A percentile compares a stretch with the other conserved stretches of the same genome.
Evolutionary conservation across 2,797 vertebrate species (phyloP).

Genomic region (Ispidina picta): DNA sequence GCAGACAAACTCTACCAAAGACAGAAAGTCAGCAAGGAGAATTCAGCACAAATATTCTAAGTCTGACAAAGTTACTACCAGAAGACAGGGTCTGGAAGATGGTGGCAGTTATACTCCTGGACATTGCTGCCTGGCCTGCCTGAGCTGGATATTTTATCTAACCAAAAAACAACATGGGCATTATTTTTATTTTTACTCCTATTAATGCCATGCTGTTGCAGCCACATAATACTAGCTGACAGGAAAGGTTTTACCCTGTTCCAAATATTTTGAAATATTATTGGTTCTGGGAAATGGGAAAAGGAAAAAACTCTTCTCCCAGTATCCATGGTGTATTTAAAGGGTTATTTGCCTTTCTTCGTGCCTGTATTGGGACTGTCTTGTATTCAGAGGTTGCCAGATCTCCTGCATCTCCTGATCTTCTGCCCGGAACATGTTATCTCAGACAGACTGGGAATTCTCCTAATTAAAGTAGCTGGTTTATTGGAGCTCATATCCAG

Average conservation of each 20-base stretch:
- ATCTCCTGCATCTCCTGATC: not conserved
- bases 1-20: not conserved
- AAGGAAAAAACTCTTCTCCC: not conserved
- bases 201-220: not conserved
- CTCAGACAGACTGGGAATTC: not conserved
- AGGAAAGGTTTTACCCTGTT: not conserved
- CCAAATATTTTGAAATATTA: not conserved
- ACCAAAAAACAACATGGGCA: not conserved
- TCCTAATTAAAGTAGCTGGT: slow-evolving; percentile 26
- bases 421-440: not conserved
- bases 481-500: not conserved
- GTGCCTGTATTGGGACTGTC: not conserved
- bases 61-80: not conserved
- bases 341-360: not conserved
- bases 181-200: not conserved
- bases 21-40: not conserved
- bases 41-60: not conserved
- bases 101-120: not conserved
- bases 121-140: not conserved
- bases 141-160: not conserved
- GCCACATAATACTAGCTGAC: not conserved
- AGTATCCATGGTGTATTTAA: not conserved
- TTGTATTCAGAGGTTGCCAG: not conserved
- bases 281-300: not conserved
- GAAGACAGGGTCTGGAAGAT: not conserved